A percentile compares a stretch with the other conserved stretches of the same genome.
phyloP scores from a whole-genome alignment of 1,140 invertebrate species.

The Trachymyrmex septentrionalis region DNA sequence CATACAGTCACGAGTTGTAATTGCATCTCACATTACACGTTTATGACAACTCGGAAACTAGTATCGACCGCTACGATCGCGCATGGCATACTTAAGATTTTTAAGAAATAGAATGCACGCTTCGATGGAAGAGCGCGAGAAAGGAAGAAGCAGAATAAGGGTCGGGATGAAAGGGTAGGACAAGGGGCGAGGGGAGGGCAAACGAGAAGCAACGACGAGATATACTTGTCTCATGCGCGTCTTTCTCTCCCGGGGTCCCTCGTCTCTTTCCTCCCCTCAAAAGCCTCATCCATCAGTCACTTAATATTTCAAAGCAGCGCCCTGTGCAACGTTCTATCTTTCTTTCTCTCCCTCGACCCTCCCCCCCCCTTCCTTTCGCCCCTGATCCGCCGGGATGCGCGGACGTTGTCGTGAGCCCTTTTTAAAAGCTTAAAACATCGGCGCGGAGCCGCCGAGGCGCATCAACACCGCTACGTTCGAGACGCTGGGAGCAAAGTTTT shows the following conservation, averaged over 20 bases:
- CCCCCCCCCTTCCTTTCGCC: too few relatives aligned
- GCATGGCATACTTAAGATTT: conserved; percentile 56
- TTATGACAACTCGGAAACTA: not conserved
- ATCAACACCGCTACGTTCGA: conserved; percentile 73
- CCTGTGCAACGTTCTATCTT: conserved; percentile 67
- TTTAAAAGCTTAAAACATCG: conserved; percentile 85
- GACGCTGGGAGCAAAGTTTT: conserved; percentile 82
- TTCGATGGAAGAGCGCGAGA: not conserved
- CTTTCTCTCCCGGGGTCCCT: conserved; percentile 14
- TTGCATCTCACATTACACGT: conserved; percentile 16
- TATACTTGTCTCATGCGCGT: conserved; percentile 46
- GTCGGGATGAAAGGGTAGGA: conserved; percentile 10
- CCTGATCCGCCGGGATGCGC: conserved; percentile 51
- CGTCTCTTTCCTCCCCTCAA: conserved; percentile 74
- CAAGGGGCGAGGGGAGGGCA: conserved; percentile 30
- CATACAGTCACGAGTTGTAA: not conserved
- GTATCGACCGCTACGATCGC: conserved; percentile 14
- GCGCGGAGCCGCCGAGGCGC: conserved; percentile 60
- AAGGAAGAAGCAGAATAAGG: conserved; percentile 5
- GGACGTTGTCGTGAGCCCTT: conserved; percentile 68
- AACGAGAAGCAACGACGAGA: conserved; percentile 32
- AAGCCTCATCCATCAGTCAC: conserved; percentile 86
- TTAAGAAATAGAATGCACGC: conserved; percentile 44
- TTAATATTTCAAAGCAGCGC: conserved; percentile 85
- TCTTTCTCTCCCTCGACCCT: not conserved